Base-by-base conservation (phyloP, 2,113 vertebrate genomes). In the Leptobrachium ailaonicum region DNA sequence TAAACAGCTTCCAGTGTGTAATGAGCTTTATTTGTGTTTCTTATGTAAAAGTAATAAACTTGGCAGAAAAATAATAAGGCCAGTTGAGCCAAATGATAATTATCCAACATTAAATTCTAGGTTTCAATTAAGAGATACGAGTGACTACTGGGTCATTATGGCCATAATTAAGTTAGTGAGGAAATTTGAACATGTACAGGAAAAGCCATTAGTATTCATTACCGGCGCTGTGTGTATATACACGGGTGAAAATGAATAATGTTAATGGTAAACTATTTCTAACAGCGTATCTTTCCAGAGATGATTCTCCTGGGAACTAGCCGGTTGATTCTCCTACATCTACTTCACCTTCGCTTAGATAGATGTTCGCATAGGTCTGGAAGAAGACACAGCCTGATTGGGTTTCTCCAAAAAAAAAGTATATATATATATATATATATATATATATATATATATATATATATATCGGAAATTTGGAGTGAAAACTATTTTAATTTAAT, bases 71-170 rank as follows among this genome's bases (percentile, higher is more conserved):
- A 14, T 12, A 60, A 60, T 60, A 60, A 60, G 6, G 13, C 6
- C 56, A 13, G 1, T 12, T 60, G 56, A 60, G 10, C 56, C 6
- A 60, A 4, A 14, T 12, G 11, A 60, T 60, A 60, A 60, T 60
- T 60, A 60, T 60, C 56, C 56, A 60, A 4, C 56, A 60, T 60
- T 60, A 60, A 11, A 60, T 60, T 60, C 13, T 60, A 50, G 47
- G 56, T 60, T 60, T 60, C 32, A 40, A 64, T 64, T 64, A 64
- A 32, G 62, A 64, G 62, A 64, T 64, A 64, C 20, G n/a, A 64
- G n/a, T 64, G 62, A 40, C n/a, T 64, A 64, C 62, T 40, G 13
- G 32, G 62, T 40, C 62, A 64, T 64, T 64, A 64, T 64, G 32
- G 2, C 62, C 62, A 2, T 64, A 64, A 64, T 64, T 64, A 64